These are phyloP conservation scores for Dendrolimus kikuchii DNA, from an alignment of 1,140 invertebrate genomes.

Conservation along the genomic window DNA sequence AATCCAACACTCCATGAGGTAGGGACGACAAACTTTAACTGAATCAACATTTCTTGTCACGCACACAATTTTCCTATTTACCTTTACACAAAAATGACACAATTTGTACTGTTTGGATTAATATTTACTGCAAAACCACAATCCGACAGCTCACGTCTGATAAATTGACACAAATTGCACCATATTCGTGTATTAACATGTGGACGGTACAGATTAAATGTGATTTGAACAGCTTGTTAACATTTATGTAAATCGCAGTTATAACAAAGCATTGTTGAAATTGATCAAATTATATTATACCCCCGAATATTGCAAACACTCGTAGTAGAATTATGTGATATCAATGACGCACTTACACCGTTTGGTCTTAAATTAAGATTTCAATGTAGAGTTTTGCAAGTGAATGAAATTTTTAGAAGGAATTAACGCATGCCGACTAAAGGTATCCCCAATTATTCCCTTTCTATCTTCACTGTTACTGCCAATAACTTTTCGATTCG, in stretches of 20 bases:
- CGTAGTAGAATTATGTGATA: too few relatives aligned
- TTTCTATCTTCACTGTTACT: conserved; percentile 34
- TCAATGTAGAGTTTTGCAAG: conserved; percentile 15
- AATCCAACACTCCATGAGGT: conserved; percentile 42
- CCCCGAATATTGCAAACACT: too few relatives aligned
- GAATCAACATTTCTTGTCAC: conserved; percentile 16
- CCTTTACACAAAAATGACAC: conserved; percentile 23
- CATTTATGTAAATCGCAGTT: too few relatives aligned
- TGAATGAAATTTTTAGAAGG: conserved; percentile 23
- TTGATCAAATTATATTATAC: too few relatives aligned
- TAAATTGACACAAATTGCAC: conserved; percentile 52
- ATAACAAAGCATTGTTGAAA: too few relatives aligned
- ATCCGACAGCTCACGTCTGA: conserved; percentile 34
- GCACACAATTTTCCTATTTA: conserved; percentile 24
- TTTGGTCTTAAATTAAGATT: conserved; percentile 1
- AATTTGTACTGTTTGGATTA: conserved; percentile 22
- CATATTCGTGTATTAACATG: conserved; percentile 35
- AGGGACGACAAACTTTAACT: conserved; percentile 3
- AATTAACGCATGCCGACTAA: conserved; percentile 49
- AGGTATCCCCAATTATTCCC: conserved; percentile 34
- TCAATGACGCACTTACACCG: too few relatives aligned
- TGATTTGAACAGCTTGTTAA: too few relatives aligned
- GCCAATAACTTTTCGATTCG: conserved; percentile 55
- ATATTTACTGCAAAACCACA: conserved; percentile 37
- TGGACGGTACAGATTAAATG: conserved; percentile 7